phyloP scores from a whole-genome alignment of 1,140 invertebrate genomes.

The Dendrolimus punctatus region DNA sequence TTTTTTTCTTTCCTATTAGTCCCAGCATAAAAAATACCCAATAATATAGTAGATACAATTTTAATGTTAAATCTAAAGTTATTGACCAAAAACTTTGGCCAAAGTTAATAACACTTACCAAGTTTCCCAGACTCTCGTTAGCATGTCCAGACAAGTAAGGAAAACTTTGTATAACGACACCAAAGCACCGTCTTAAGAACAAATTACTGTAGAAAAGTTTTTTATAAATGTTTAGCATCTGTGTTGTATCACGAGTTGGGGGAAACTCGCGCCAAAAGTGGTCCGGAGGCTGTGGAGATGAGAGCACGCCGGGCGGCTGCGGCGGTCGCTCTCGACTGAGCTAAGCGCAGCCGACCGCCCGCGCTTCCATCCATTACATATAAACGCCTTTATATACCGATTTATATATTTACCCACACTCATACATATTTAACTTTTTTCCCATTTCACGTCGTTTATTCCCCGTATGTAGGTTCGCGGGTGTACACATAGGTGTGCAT shows the following conservation, averaged over 20 bases:
- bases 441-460: slow-evolving; percentile 69
- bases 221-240: slow-evolving; percentile 13
- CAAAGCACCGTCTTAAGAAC: slow-evolving; percentile 17
- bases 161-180: slow-evolving; percentile 18
- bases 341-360: slow-evolving; percentile 27
- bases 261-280: slow-evolving; percentile 21
- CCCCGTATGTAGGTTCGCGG: slow-evolving; percentile 52
- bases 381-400: slow-evolving; percentile 66
- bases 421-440: slow-evolving; percentile 72
- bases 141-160: slow-evolving; percentile 17
- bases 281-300: slow-evolving; percentile 2
- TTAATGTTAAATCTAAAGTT: no score
- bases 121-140: slow-evolving; percentile 27
- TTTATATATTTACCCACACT: slow-evolving; percentile 71
- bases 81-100: slow-evolving; percentile 18
- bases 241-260: slow-evolving; percentile 10
- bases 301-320: slow-evolving; percentile 13
- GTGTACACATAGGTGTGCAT: neutral
- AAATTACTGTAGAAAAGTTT: slow-evolving; percentile 13
- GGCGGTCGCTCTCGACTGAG: slow-evolving; percentile 52
- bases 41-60: no score
- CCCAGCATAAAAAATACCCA: no score
- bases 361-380: slow-evolving; percentile 61
- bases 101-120: slow-evolving; percentile 30
- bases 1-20: no score